These are phyloP conservation scores for Aurelia aurita complex sp. Pacific DNA, from an alignment of 30 jellyfish, hydroid and myxozoan species.

Conservation along the genomic window DNA sequence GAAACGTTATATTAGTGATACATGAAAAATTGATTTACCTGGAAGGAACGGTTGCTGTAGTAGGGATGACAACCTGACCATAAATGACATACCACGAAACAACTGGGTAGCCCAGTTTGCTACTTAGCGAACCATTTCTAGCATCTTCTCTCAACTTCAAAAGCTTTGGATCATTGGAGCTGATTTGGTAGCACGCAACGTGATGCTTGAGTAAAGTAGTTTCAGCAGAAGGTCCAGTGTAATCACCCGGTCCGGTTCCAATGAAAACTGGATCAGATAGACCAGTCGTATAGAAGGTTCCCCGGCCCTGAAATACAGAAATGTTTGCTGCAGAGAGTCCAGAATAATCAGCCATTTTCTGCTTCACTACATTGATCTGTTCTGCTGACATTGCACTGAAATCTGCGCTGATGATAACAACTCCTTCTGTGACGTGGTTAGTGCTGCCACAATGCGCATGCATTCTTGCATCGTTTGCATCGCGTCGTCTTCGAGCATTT, in stretches of 20 bases:
- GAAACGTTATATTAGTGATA: no score
- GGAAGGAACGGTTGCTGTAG: neutral
- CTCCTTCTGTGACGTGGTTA: slow-evolving; percentile 21
- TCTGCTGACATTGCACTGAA: neutral
- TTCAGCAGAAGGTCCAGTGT: neutral
- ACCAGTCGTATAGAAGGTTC: slow-evolving; percentile 6
- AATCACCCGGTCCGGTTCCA: neutral
- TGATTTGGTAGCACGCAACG: slow-evolving; percentile 17
- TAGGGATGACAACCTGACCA: slow-evolving; percentile 11
- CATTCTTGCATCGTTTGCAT: neutral
- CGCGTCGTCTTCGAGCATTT: neutral
- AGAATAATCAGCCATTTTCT: slow-evolving; percentile 10
- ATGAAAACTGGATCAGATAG: neutral
- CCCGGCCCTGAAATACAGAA: neutral
- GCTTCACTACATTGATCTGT: neutral
- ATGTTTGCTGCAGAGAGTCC: slow-evolving; percentile 21
- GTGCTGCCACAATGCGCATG: neutral
- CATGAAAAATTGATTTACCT: neutral
- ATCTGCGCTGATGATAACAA: neutral
- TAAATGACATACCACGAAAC: slow-evolving; percentile 26
- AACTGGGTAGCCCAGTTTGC: slow-evolving; percentile 28
- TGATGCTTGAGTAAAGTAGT: neutral
- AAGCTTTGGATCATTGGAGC: neutral
- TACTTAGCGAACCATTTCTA: neutral
- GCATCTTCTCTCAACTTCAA: slow-evolving; percentile 10